Conservation (phyloP, 2,113 vertebrate species). For the Tachuris rubrigastra region DNA sequence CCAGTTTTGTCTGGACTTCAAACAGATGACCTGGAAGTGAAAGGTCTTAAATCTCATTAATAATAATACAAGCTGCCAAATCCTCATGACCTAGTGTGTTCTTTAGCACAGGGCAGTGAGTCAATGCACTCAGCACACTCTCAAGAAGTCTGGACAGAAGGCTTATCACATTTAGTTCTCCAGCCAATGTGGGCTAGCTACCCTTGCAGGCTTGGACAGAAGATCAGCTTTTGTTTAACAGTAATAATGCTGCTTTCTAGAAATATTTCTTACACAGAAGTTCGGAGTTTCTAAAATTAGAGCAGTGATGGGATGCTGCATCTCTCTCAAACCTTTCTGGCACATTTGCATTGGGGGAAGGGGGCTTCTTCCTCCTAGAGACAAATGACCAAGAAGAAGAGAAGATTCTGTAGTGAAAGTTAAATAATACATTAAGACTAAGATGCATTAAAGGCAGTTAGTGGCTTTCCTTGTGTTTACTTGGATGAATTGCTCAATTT, state of each 20-base stretch:
- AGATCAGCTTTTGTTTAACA: background rate
- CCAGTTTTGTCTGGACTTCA: conserved; percentile 44
- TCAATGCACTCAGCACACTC: background rate
- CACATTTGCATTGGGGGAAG: background rate
- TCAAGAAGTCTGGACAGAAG: background rate
- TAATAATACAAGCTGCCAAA: conserved; percentile 49
- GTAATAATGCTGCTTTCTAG: background rate
- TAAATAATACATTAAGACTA: background rate
- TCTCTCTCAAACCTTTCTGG: background rate
- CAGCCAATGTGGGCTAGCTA: background rate
- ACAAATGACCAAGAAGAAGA: background rate
- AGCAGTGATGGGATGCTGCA: background rate
- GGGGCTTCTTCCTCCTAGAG: background rate
- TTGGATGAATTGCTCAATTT: background rate
- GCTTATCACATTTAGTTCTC: background rate
- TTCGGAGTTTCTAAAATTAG: background rate
- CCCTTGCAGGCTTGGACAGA: background rate
- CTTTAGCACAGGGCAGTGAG: background rate
- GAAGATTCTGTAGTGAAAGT: background rate
- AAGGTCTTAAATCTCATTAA: conserved; percentile 62
- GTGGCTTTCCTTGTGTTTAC: background rate
- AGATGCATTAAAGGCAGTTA: background rate
- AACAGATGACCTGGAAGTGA: conserved; percentile 58
- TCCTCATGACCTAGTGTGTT: background rate
- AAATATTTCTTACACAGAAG: background rate